phyloP scores from a whole-genome alignment of 2,113 vertebrate species.

The Psophia crepitans region DNA sequence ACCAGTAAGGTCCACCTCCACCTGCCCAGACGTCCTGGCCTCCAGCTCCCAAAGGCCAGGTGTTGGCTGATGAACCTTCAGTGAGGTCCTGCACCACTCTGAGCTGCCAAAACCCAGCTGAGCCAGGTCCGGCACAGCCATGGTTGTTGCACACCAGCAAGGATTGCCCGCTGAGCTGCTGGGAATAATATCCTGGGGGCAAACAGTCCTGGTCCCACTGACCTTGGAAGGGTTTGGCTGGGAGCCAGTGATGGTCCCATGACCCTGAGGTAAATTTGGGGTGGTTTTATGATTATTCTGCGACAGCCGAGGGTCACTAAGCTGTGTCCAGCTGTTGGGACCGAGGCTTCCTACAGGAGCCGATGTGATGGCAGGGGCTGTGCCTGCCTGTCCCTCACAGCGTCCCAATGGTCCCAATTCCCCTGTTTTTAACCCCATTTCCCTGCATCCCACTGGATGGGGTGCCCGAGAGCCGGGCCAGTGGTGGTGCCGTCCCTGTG shows the following conservation, averaged over 20 bases:
- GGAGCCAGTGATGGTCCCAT: rapidly evolving
- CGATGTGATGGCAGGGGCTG: rapidly evolving
- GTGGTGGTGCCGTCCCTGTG: rapidly evolving
- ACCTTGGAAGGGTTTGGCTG: background rate
- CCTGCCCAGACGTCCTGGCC: rapidly evolving
- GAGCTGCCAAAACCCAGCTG: background rate
- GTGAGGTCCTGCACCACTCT: background rate
- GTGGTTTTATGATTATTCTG: background rate
- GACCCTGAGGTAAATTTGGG: rapidly evolving
- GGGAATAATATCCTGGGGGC: background rate
- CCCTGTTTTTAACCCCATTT: background rate
- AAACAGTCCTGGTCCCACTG: background rate
- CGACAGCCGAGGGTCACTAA: too few species aligned
- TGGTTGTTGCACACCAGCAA: background rate
- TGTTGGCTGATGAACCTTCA: background rate
- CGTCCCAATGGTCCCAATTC: background rate
- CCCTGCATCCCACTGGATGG: background rate
- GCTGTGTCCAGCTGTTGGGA: rapidly evolving
- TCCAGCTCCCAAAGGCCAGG: background rate
- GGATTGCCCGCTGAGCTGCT: background rate
- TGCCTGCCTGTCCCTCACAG: rapidly evolving
- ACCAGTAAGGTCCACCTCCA: background rate
- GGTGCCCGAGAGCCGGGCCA: too few species aligned
- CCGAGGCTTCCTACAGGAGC: background rate
- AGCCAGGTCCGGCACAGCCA: rapidly evolving